Base-by-base conservation (phyloP, 2,888 invertebrate species). In the Leucophora obtusa region DNA sequence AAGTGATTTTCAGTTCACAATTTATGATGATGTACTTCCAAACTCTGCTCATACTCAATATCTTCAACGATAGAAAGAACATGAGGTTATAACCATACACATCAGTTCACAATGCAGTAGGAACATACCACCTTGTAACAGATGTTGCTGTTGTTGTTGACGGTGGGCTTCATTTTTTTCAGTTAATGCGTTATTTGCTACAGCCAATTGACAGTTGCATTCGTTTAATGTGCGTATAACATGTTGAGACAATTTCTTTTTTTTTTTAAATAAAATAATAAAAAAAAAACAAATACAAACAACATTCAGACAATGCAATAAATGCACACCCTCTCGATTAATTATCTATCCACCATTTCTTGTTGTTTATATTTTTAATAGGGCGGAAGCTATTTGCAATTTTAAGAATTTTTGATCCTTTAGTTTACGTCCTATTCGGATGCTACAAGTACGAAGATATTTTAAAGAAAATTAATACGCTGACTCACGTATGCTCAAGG, bases 151-250 rank as follows among this genome's bases (percentile, higher is more conserved):
- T 66, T 62, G 74, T 59, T 68, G 47, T 53, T 68, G 72, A 51
- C 69, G 77, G 81, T 73, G 81, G 81, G 68, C 43, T 68, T 53
- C 9, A 72, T 51, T 68, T 68, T 63, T 80, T 70, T 43, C 69
- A 56, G 75, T 85, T 85, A 83, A 87, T 86, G 87, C 86, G 86
- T 87, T 86, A 88, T 87, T 87, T 87, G 87, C 85, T 84, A 84
- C 84, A 82, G 83, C 79, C 84, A 83, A 84, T 84, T 84, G 84
- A 84, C 83, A 83, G 83, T 83, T 82, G 84, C 72, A 79, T 81
- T 76, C 79, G 54, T 76, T 77, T 81, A 83, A 82, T 81, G 81
- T 77, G 81, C 70, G 77, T 77, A 70, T 73, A 77, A 81, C 77
- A 81, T 81, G 81, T 81, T 81, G 77, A 77, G 77, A 81, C 81